phyloP scores from a whole-genome alignment of 2,113 vertebrate species.

The Oenanthe oenanthe region DNA sequence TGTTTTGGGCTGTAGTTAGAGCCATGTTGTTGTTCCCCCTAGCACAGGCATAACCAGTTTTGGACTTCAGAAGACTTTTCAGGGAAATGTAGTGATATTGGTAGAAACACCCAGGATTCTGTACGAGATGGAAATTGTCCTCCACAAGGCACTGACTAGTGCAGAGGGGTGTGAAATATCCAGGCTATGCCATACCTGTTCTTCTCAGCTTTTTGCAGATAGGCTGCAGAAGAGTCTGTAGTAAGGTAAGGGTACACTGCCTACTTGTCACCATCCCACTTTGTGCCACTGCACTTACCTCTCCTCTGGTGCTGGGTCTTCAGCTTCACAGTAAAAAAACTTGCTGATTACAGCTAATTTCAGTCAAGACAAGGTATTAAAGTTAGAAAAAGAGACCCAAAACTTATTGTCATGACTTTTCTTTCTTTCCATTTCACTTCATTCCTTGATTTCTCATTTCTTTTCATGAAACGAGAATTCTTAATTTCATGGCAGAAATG shows the following conservation, averaged over 20 bases:
- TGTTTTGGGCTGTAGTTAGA: not conserved
- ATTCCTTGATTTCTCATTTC: not conserved
- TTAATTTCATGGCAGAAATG: not conserved
- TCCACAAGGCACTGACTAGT: not conserved
- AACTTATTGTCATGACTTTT: not conserved
- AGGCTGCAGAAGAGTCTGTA: not conserved
- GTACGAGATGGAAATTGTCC: accelerated
- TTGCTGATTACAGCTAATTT: not conserved
- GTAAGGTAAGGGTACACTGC: not conserved
- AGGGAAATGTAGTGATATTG: not conserved
- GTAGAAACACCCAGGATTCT: not conserved
- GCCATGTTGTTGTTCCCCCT: not conserved
- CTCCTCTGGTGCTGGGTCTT: not conserved
- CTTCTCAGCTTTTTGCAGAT: not conserved
- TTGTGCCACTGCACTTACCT: not conserved
- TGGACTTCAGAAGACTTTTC: not conserved
- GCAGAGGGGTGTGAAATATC: not conserved
- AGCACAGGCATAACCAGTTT: not conserved
- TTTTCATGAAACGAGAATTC: not conserved
- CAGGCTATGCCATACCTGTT: not conserved
- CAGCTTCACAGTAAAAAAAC: not conserved
- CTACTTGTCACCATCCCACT: not conserved
- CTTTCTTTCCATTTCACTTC: not conserved
- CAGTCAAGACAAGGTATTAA: not conserved
- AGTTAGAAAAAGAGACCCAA: not conserved